Conservation (phyloP, 2,888 invertebrate genomes). For the Melanargia galathea region DNA sequence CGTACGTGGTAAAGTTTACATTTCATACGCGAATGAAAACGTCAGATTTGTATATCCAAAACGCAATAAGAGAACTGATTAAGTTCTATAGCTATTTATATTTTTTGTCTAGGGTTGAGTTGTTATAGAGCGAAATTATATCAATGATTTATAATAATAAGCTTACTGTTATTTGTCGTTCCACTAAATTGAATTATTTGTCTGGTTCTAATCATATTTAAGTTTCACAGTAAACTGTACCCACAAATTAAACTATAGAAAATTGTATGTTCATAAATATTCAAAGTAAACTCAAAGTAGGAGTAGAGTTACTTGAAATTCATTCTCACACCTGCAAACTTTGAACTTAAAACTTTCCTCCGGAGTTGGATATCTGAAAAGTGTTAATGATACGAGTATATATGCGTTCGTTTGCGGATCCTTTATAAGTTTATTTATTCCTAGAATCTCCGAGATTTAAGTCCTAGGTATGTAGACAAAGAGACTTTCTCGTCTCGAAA, state of each 20-base stretch:
- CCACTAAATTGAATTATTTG: neutral
- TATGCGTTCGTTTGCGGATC: slow-evolving; percentile 2
- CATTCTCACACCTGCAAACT: slow-evolving; percentile 1
- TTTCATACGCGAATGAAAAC: neutral
- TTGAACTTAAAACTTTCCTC: slow-evolving; percentile 1
- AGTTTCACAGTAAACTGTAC: too few relatives aligned
- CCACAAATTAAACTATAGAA: too few relatives aligned
- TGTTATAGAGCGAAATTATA: slow-evolving; percentile 5
- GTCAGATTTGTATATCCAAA: neutral
- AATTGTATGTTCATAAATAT: too few relatives aligned
- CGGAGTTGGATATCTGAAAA: neutral
- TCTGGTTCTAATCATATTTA: neutral
- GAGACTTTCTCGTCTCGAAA: neutral
- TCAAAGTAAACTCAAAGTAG: neutral
- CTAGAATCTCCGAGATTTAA: too few relatives aligned
- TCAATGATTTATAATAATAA: neutral
- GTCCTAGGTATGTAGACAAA: neutral
- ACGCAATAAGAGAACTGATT: slow-evolving; percentile 14
- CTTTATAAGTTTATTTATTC: neutral
- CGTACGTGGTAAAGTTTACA: neutral
- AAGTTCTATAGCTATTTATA: slow-evolving; percentile 1
- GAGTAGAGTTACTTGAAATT: neutral
- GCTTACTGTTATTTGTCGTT: neutral
- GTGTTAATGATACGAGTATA: neutral
- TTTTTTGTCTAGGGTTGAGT: slow-evolving; percentile 1